Percentiles rank a stretch among this genome's conserved stretches.
phyloP scores from a whole-genome alignment of 2,113 vertebrate species.

The Taxidea taxus region DNA sequence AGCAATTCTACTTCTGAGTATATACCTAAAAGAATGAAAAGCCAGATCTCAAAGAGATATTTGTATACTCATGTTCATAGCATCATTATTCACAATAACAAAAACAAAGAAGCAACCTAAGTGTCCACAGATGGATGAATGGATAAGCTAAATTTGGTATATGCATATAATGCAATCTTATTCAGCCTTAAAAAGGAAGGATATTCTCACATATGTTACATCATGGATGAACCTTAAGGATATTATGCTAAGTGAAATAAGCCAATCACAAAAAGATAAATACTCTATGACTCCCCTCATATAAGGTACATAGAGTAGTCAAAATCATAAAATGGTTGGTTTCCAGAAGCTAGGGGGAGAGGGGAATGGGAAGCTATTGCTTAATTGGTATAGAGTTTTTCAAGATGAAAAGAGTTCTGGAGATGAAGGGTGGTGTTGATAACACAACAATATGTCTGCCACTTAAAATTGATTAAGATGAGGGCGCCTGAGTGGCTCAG shows the following conservation, averaged over 20 bases:
- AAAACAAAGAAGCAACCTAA: background rate
- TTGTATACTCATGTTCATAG: background rate
- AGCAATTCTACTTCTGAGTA: background rate
- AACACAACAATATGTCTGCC: background rate
- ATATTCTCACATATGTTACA: background rate
- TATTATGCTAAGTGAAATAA: background rate
- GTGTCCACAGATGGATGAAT: background rate
- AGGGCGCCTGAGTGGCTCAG: too few relatives aligned
- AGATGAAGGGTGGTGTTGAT: background rate
- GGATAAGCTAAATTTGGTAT: background rate
- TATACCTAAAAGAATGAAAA: background rate
- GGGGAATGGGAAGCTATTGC: background rate
- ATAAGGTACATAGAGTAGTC: background rate
- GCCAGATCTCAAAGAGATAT: background rate
- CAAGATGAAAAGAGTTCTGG: background rate
- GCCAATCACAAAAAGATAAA: background rate
- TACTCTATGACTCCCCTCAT: background rate
- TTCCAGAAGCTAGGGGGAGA: background rate
- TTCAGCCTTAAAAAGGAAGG: background rate
- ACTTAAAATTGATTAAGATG: background rate
- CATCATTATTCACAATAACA: background rate
- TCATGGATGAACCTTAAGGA: background rate
- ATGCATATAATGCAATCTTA: background rate
- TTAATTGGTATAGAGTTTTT: background rate
- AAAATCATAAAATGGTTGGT: background rate